Base-by-base conservation (phyloP, 2,113 vertebrate genomes). In the Psettodes erumei region DNA sequence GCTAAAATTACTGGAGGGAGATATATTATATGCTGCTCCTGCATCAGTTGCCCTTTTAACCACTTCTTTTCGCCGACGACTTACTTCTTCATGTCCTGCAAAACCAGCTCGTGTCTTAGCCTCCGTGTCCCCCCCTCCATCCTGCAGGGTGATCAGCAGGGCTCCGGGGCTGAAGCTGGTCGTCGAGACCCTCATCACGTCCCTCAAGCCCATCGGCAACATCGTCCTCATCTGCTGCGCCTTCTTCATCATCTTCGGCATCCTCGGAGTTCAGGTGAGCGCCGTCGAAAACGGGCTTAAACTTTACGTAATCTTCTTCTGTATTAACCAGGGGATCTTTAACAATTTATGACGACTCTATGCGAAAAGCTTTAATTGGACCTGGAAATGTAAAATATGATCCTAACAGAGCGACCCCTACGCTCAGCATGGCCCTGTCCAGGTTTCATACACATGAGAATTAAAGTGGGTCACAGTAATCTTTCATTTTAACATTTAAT, bases 161-260 rank as follows among this genome's bases (percentile, higher is more conserved):
- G 97, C 97, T 15, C 98, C 98, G 0, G 98, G 98, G 1, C 91
- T 99, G 80, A 99, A 99, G 91, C 89, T 99, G 84, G 98, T 99
- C 43, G 98, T 99, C 1, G 98, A 99, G 90, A 99, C 97, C 0
- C 95, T 99, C 7, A 99, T 99, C 89, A 98, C 98, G 1, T 99
- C 98, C 21, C 95, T 99, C 16, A 99, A 99, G 77, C 98, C 98
- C 79, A 99, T 99, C 5, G 98, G 98, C 80, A 99, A 99, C 86
- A 99, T 99, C 0, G 98, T 99, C 10, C 96, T 99, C 73, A 99
- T 99, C 86, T 99, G 98, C 93, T 99, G 98, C 0, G 98, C 98
- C 81, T 99, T 99, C 94, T 99, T 99, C 92, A 98, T 99, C 78
- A 99, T 99, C 91, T 99, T 99, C 1, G 98, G 98, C 68, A 99